Percentiles rank a stretch among this genome's conserved stretches.
Conservation (phyloP, 1,140 invertebrate species). For the Drosophila ironensis region DNA sequence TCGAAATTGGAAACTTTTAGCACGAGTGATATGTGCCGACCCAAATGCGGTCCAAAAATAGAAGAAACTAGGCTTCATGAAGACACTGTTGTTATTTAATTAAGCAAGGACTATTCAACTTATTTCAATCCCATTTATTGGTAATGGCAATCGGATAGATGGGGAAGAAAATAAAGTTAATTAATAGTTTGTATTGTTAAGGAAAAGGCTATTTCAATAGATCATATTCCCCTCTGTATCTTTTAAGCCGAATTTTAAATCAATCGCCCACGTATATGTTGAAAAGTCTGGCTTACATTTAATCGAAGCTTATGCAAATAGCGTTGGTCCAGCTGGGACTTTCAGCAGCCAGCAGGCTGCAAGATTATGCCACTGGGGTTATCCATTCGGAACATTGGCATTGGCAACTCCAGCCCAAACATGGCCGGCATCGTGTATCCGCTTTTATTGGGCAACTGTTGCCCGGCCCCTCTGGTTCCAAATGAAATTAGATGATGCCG, state of each 20-base stretch:
- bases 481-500: constrained; percentile 68
- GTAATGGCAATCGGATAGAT: too few relatives aligned
- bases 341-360: constrained; percentile 6
- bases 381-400: constrained; percentile 44
- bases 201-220: too few relatives aligned
- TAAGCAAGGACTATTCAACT: constrained; percentile 36
- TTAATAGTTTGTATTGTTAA: too few relatives aligned
- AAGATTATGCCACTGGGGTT: constrained; percentile 29
- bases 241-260: background rate
- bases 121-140: too few relatives aligned
- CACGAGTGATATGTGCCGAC: constrained; percentile 21
- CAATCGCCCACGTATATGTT: background rate
- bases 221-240: too few relatives aligned
- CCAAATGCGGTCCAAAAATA: too few relatives aligned
- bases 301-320: constrained; percentile 59
- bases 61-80: too few relatives aligned
- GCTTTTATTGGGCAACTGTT: constrained; percentile 35
- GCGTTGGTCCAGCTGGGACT: constrained; percentile 30
- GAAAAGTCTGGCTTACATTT: constrained; percentile 5
- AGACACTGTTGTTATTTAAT: constrained; percentile 54
- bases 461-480: constrained; percentile 5
- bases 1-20: constrained; percentile 64
- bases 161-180: too few relatives aligned
- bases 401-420: constrained; percentile 55
- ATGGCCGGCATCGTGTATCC: constrained; percentile 45